Evolutionary conservation across 2,797 vertebrate species (phyloP), one percentile per base, ranked within the genome.

Genomic region (Lepus townsendii): DNA sequence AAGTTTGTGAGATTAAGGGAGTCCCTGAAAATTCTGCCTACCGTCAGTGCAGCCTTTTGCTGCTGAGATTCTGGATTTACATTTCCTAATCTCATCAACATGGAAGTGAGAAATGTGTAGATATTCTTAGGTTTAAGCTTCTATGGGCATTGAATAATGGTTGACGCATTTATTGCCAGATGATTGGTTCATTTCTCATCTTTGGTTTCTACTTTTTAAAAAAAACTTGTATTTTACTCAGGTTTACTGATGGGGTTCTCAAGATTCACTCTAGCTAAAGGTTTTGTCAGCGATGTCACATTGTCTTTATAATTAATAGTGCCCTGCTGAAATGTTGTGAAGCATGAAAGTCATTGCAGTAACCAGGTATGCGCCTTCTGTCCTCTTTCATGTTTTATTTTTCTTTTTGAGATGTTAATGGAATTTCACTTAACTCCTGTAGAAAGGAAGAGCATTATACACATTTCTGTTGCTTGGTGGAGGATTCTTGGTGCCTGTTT

Each of bases 171-270:
- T 72, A 65, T 50, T 89, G 84, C n/a, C 68, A 94, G 89, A 75
- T 62, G 93, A 66, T 63, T 8, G 27, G 30, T 52, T 93, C 42
- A 73, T 82, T 86, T 95, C 52, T 92, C 71, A 90, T n/a, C 60
- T 86, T 80, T 94, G 50, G n/a, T 95, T 97, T 97, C 69, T 5
- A 75, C 82, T 94, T 83, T 73, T 78, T 9, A 1, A 47, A 38
- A 19, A 32, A 12, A 19, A 79, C 0, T 72, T n/a, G 47, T 87
- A 16, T 38, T 89, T 93, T 90, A 63, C 19, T 20, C 2, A 68
- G 5, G 5, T 50, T 97, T 69, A 60, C 8, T 82, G 92, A 32
- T 3, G n/a, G 57, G 71, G 20, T 7, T 73, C 57, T 71, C 79
- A 32, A 0, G 95, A 95, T 91, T 87, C 22, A 77, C 62, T 32